Conservation (phyloP, 2,797 vertebrate species). For the Gallinago solitaria region DNA sequence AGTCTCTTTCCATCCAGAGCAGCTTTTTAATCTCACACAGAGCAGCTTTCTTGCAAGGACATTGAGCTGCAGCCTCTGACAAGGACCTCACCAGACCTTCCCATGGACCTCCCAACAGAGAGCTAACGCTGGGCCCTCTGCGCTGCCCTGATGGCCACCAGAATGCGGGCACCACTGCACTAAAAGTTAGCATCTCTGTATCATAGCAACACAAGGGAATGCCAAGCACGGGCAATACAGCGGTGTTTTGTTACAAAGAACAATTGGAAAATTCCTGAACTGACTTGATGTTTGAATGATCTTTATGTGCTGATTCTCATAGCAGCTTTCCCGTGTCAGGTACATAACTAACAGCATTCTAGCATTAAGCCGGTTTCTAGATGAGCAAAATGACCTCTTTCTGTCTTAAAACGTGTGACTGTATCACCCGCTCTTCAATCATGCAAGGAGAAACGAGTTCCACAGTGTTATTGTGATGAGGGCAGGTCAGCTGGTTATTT, state of each 20-base stretch:
- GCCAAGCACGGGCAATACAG: background rate
- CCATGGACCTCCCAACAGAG: background rate
- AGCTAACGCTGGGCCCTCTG: background rate
- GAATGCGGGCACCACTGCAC: background rate
- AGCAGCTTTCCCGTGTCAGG: background rate
- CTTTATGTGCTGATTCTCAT: background rate
- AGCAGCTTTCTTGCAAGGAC: background rate
- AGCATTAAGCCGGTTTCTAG: background rate
- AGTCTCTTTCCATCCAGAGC: background rate
- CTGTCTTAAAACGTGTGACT: background rate
- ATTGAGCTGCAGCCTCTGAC: background rate
- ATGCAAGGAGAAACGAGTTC: slow-evolving; percentile 26
- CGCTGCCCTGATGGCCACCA: background rate
- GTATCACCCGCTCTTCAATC: background rate
- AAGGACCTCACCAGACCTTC: background rate
- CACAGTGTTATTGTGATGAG: slow-evolving; percentile 21
- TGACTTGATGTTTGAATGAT: background rate
- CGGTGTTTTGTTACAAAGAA: background rate
- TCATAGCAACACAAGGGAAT: slow-evolving; percentile 27
- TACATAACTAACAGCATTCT: background rate
- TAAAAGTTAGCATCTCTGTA: slow-evolving; percentile 14
- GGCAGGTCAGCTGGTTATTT: slow-evolving; percentile 57
- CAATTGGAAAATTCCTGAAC: background rate
- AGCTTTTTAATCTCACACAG: background rate
- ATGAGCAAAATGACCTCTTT: background rate